phyloP scores from a whole-genome alignment of 2,113 vertebrate genomes.

The Caloenas nicobarica region DNA sequence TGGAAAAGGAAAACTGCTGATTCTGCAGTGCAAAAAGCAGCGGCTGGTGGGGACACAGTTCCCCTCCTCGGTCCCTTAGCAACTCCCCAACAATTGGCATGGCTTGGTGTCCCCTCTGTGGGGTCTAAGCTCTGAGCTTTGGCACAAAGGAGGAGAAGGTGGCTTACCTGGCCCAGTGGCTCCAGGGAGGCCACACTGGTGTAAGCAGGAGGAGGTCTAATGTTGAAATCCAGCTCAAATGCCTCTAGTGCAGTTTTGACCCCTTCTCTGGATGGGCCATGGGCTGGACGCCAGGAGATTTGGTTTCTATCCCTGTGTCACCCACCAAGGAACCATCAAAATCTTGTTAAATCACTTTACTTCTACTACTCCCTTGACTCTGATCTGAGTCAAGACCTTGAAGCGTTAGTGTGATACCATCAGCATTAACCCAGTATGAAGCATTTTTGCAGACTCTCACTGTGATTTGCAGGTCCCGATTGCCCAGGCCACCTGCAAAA shows the following conservation, averaged over 20 bases:
- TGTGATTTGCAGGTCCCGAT: neutral
- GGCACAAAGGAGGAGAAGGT: neutral
- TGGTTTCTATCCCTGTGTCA: neutral
- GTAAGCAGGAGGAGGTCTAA: neutral
- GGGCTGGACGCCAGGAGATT: conserved; percentile 1
- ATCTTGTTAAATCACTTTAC: neutral
- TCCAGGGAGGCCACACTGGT: neutral
- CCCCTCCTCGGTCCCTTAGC: neutral
- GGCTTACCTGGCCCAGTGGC: neutral
- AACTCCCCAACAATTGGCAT: neutral
- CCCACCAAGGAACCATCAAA: neutral
- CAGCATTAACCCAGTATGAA: neutral
- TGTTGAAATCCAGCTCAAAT: neutral
- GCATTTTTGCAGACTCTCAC: neutral
- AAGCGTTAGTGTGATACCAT: neutral
- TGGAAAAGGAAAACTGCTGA: neutral
- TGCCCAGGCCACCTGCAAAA: conserved; percentile 22
- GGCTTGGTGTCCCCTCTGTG: neutral
- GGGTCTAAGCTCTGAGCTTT: neutral
- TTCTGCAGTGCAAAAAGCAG: neutral
- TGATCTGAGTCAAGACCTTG: conserved; percentile 9
- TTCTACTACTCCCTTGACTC: conserved; percentile 6
- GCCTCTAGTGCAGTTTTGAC: neutral
- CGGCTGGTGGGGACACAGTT: neutral
- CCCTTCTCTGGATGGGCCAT: neutral